Evolutionary conservation across 2,888 invertebrate species (phyloP).

Genomic region (Gisinianus flammeolus): DNA sequence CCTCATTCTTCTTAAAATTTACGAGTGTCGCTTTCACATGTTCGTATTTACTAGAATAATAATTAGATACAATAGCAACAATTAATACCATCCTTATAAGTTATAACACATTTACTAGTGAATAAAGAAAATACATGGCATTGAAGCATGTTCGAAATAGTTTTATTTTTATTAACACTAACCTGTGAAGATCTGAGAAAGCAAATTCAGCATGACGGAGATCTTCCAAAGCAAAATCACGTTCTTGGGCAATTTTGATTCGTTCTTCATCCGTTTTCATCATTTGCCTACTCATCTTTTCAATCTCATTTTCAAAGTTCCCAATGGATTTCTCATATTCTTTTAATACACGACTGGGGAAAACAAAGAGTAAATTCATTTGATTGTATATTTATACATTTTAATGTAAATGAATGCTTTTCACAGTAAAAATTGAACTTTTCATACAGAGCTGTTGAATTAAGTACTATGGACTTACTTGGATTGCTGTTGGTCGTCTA

Average conservation of each 20-base stretch:
- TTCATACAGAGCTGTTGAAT: too few relatives aligned
- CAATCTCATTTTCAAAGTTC: slow-evolving; percentile 18
- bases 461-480: too few relatives aligned
- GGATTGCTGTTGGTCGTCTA: slow-evolving; percentile 21
- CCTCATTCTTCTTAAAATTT: slow-evolving; percentile 38
- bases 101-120: too few relatives aligned
- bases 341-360: slow-evolving; percentile 18
- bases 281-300: slow-evolving; percentile 6
- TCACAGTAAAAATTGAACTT: too few relatives aligned
- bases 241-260: slow-evolving; percentile 6
- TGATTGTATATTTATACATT: too few relatives aligned
- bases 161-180: too few relatives aligned
- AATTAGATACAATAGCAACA: too few relatives aligned
- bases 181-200: slow-evolving; percentile 38
- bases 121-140: too few relatives aligned
- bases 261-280: not conserved
- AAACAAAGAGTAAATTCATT: too few relatives aligned
- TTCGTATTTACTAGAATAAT: slow-evolving; percentile 37
- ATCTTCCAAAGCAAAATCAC: slow-evolving; percentile 22
- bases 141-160: too few relatives aligned
- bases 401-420: not conserved
- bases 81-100: too few relatives aligned
- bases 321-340: slow-evolving; percentile 19
- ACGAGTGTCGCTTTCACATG: not conserved
- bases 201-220: slow-evolving; percentile 31